These are phyloP conservation scores for Sebastes cheni DNA, from an alignment of 2,797 vertebrate genomes.

Conservation along the genomic window DNA sequence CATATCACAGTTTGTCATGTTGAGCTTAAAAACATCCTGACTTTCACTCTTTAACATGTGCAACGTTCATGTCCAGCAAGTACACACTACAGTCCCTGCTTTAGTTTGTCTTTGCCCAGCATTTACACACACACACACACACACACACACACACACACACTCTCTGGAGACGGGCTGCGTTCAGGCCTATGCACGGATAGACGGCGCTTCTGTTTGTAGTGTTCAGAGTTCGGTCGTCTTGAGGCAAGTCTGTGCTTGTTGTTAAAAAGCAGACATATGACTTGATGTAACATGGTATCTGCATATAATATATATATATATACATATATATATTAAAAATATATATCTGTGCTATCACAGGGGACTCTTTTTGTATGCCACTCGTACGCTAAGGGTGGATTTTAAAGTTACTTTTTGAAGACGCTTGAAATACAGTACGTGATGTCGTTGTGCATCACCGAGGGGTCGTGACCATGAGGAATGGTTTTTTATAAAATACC, in stretches of 20 bases:
- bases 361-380: constrained; percentile 58
- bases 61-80: constrained; percentile 13
- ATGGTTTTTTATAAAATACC: constrained; percentile 79
- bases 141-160: not conserved
- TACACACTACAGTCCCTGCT: constrained; percentile 43
- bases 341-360: constrained; percentile 67
- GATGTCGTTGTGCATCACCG: constrained; percentile 54
- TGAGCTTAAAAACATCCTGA: not conserved
- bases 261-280: constrained; percentile 45
- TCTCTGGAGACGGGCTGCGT: constrained; percentile 54
- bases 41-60: not conserved
- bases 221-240: constrained; percentile 54
- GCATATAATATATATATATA: constrained; percentile 55
- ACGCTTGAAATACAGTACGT: constrained; percentile 45
- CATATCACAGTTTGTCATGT: not conserved
- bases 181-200: constrained; percentile 57
- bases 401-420: constrained; percentile 59
- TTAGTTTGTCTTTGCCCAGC: constrained; percentile 37
- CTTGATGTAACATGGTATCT: constrained; percentile 64
- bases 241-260: constrained; percentile 49
- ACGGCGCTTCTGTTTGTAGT: constrained; percentile 51
- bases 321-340: not conserved
- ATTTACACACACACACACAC: constrained; percentile 5
- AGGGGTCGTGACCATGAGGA: constrained; percentile 41
- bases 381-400: constrained; percentile 52